Evolutionary conservation across 2,888 invertebrate genomes (phyloP), one percentile per base, ranked within the genome.

Genomic region (Ophion costatus): DNA sequence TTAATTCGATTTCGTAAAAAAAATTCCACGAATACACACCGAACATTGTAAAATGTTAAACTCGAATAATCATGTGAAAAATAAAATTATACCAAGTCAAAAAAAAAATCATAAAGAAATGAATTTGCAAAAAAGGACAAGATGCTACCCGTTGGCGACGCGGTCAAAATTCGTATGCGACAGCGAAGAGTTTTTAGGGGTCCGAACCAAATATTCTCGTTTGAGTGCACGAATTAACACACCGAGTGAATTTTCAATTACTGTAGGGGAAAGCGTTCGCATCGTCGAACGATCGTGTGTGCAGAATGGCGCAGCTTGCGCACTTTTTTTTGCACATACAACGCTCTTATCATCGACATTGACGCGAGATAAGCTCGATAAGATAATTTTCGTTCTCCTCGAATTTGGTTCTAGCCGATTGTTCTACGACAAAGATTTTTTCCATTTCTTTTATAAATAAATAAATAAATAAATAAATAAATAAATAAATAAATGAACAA

Each of bases 301-400:
- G n/a, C 56, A 22, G n/a, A 69, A 71, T 73, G 20, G 59, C 73
- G 56, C 73, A 73, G 59, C 22, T 80, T 33, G 59, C 45, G 57
- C 64, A 57, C 51, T 73, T 33, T 77, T 73, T 82, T 38, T 42
- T 38, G 69, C 29, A 38, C 67, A 69, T 45, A 17, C n/a, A 71
- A 67, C 73, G 14, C 56, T 81, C 70, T 80, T 81, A 84, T 84
- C 80, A 59, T 78, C 63, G 73, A 77, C 74, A 77, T 70, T 77
- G 73, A 63, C 77, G 73, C 42, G 67, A 80, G 84, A 84, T 81
- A 77, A 84, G 80, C 42, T 75, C 73, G 84, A 80, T 80, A 84
- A 84, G 84, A 84, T 84, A 84, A 84, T 80, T 71, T 45, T 57
- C 64, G 42, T 61, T 84, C 38, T 76, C 70, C 42, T 45, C 63